phyloP scores from a whole-genome alignment of 2,888 invertebrate species.

The Dolichopus griseipennis region DNA sequence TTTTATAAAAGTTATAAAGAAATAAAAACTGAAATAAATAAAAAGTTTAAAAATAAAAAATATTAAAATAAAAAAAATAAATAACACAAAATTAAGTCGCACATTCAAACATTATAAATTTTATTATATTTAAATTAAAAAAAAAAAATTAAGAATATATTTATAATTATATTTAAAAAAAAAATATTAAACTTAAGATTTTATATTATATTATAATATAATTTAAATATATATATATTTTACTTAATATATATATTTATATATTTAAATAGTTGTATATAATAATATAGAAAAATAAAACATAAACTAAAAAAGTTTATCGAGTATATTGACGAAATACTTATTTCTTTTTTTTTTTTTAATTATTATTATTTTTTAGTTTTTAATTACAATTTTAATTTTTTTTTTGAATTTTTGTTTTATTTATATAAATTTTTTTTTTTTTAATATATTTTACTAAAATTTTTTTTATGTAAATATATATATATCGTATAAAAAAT shows the following conservation, averaged over 20 bases:
- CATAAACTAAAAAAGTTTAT: too few species aligned
- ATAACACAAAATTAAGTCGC: constrained; percentile 10
- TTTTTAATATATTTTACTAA: constrained; percentile 30
- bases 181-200: constrained; percentile 3
- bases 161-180: constrained; percentile 9
- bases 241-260: too few species aligned
- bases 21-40: not conserved
- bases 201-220: too few species aligned
- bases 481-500: constrained; percentile 19
- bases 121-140: constrained; percentile 13
- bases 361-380: constrained; percentile 13
- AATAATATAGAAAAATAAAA: too few species aligned
- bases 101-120: constrained; percentile 14
- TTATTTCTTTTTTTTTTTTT: too few species aligned
- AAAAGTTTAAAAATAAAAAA: constrained; percentile 8
- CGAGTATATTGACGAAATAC: too few species aligned
- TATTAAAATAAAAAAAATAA: too few species aligned
- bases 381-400: constrained; percentile 22
- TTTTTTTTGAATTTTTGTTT: constrained; percentile 12
- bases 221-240: too few species aligned
- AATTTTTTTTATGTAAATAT: constrained; percentile 31
- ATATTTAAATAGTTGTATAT: too few species aligned
- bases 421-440: constrained; percentile 10
- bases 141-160: constrained; percentile 12
- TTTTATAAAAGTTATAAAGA: too few species aligned